Conservation (phyloP, 2,888 invertebrate genomes). For the Mythimna pallens region DNA sequence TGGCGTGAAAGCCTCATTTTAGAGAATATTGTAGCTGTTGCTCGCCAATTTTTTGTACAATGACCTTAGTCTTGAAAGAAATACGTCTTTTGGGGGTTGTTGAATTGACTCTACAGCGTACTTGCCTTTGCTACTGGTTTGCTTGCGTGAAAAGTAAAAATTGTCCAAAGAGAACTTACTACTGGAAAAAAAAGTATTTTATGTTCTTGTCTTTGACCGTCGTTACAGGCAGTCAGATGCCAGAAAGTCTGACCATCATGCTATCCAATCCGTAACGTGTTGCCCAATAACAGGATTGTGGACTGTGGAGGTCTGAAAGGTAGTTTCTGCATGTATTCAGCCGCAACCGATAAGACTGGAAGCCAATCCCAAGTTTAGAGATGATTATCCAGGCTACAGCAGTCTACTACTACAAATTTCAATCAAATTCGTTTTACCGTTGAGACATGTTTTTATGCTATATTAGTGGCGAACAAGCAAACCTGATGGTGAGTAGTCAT, state of each 20-base stretch:
- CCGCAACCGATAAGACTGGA: too few relatives aligned
- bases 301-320: too few relatives aligned
- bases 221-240: too few relatives aligned
- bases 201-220: not conserved
- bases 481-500: not conserved
- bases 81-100: conserved; percentile 23
- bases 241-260: too few relatives aligned
- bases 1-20: conserved; percentile 54
- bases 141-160: not conserved
- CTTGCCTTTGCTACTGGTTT: not conserved
- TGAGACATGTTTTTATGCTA: not conserved
- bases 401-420: not conserved
- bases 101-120: conserved; percentile 2
- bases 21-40: conserved; percentile 51
- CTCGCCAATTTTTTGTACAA: conserved; percentile 70
- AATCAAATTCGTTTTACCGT: fast-evolving
- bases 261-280: too few relatives aligned
- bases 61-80: conserved; percentile 53
- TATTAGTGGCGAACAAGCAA: not conserved
- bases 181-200: too few relatives aligned
- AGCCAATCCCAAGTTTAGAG: too few relatives aligned
- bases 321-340: too few relatives aligned
- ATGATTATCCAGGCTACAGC: too few relatives aligned
- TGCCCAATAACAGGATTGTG: too few relatives aligned
- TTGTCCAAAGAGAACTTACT: not conserved